Base-by-base conservation (phyloP, 2,113 vertebrate species). In the Melanocharis versteri region DNA sequence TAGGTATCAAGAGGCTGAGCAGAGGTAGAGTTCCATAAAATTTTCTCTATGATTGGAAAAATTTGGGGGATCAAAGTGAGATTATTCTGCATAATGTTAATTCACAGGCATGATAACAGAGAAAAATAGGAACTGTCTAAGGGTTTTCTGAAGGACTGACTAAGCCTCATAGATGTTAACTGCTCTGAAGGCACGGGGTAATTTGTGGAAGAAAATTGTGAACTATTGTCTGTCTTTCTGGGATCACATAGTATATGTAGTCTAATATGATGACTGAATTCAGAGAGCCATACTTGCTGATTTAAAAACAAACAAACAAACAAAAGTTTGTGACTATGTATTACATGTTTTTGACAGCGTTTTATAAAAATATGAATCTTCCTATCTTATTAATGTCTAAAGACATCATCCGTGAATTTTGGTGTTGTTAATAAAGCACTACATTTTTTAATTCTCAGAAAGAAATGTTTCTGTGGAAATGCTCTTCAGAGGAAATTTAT, bases 401-500 rank as follows among this genome's bases (percentile, higher is more conserved):
- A 81, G 37, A 87, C 28, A 92, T 69, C 27, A 51, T 14, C 58
- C 87, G 19, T 90, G 26, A 75, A 73, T 96, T 96, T 96, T 79
- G 30, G 2, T 95, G 64, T 62, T 89, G 58, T 94, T 96, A 96
- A 97, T 94, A 96, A 92, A 93, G 47, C 47, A 83, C 51, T 92
- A 83, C 7, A 56, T 83, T 94, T 97, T 89, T 89, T 62, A 89
- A 97, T 93, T 94, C 48, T 82, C 62, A 58, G 95, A 96, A 96
- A 96, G 53, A 97, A 97, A 96, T 93, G 61, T 94, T 97, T 96
- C 93, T 82, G 51, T 93, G 89, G 65, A 96, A 97, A 94, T 94
- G 70, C 62, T 97, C 96, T 97, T 97, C 88, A 82, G 94, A 87
- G 79, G 33, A 98, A 98, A 98, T 97, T 97, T 97, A 98, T 96